phyloP scores from a whole-genome alignment of 2,797 vertebrate genomes.

The Allobates femoralis region DNA sequence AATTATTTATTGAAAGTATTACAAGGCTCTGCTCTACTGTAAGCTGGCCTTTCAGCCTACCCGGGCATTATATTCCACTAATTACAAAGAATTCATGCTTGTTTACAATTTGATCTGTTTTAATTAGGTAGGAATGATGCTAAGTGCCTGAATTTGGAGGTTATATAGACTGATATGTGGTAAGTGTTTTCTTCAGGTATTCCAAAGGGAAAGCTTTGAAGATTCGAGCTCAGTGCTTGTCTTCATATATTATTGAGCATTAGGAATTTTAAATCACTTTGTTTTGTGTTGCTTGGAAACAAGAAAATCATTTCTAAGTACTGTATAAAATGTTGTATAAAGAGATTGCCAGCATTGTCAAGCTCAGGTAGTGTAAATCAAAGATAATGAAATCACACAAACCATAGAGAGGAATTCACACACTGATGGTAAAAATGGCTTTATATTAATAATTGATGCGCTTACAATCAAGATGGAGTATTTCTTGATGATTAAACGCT shows the following conservation, averaged over 20 bases:
- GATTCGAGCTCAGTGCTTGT: slow-evolving; percentile 54
- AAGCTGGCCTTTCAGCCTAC: neutral
- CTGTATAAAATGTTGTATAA: slow-evolving; percentile 63
- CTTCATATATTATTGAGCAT: slow-evolving; percentile 64
- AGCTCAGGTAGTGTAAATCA: slow-evolving; percentile 59
- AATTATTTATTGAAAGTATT: neutral
- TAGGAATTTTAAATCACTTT: slow-evolving; percentile 64
- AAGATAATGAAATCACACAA: slow-evolving; percentile 62
- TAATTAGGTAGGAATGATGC: slow-evolving; percentile 53
- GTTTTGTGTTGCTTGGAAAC: slow-evolving; percentile 64
- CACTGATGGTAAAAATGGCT: slow-evolving; percentile 56
- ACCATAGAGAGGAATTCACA: slow-evolving; percentile 49
- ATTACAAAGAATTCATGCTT: slow-evolving; percentile 37
- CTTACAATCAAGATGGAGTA: slow-evolving; percentile 56
- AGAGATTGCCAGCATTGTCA: slow-evolving; percentile 64
- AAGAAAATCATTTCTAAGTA: slow-evolving; percentile 64
- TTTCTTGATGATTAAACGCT: slow-evolving; percentile 59
- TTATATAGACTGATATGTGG: slow-evolving; percentile 41
- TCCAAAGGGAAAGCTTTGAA: slow-evolving; percentile 56
- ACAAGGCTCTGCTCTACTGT: neutral
- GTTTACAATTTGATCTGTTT: slow-evolving; percentile 48
- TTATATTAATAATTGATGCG: slow-evolving; percentile 60
- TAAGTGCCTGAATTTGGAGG: slow-evolving; percentile 43
- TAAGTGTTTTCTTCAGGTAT: slow-evolving; percentile 56
- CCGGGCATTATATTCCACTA: neutral